Base-by-base conservation (phyloP, 2,797 vertebrate species). In the Dendrocincla fuliginosa region DNA sequence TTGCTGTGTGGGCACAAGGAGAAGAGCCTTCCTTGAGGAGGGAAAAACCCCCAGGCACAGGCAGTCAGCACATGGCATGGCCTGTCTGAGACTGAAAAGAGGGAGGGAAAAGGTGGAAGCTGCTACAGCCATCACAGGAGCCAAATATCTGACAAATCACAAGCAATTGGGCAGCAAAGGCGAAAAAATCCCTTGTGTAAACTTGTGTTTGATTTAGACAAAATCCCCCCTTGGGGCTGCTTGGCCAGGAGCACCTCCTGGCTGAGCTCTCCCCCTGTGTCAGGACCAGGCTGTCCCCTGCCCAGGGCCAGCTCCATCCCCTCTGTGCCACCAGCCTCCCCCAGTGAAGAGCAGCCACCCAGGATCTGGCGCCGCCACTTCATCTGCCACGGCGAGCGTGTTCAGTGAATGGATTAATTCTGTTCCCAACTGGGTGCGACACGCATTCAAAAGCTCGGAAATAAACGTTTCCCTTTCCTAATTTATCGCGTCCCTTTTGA, bases 391-490 rank as follows among this genome's bases (percentile, higher is more conserved):
- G 0, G 39, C 2, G 0, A 16, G 50, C 4, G 50, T 17, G 32
- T 78, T 78, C 89, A 95, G 91, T 71, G 89, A 94, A 80, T 5
- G 41, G 86, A 90, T 88, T 93, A 78, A 94, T 95, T 92, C 74
- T 11, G 41, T 13, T 91, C 83, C 52, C 95, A 55, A 53, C 85
- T 6, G 89, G 53, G 30, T 88, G 85, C 16, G 23, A 77, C 73
- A 1, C 0, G 6, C 71, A n/a, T 47, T 57, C 63, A 11, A 53
- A 68, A 73, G 67, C 42, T 27, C 13, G 46, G 75, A 95, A 93
- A 91, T 27, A 93, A 94, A 96, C 6, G 10, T 92, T 95, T 96
- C 73, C 92, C 77, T 94, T 91, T 18, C 76, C 65, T 95, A 75
- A 95, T 95, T 88, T 9, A 42, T 53, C 1, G 0, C 28, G 65